Percentiles rank a stretch among this genome's conserved stretches.
Evolutionary conservation across 2,797 vertebrate genomes (phyloP).

Genomic region (Hydrolagus colliei): DNA sequence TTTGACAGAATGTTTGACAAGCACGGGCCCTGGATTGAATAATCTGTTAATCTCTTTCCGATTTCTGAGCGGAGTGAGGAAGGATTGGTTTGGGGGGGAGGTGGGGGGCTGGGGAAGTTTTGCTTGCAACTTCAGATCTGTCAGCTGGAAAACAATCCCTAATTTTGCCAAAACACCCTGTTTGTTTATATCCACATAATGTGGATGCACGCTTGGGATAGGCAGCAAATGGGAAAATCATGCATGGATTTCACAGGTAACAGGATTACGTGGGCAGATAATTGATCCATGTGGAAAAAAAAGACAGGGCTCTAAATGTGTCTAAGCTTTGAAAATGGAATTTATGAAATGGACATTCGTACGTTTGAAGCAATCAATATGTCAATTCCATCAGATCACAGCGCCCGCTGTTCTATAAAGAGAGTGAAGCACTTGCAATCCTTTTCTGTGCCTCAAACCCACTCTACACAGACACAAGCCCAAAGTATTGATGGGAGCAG

Average conservation of each 20-base stretch:
- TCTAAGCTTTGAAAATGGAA: constrained; percentile 89
- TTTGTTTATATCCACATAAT: constrained; percentile 95
- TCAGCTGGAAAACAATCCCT: constrained; percentile 68
- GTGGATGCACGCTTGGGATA: constrained; percentile 80
- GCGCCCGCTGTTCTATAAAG: constrained; percentile 96
- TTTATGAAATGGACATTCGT: constrained; percentile 99
- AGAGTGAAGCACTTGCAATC: constrained; percentile 32
- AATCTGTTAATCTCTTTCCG: constrained; percentile 24
- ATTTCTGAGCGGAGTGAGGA: background rate
- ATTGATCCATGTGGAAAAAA: constrained; percentile 98
- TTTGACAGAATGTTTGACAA: constrained; percentile 5
- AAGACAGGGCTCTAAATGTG: constrained; percentile 92
- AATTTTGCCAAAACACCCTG: constrained; percentile 76
- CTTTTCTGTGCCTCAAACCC: constrained; percentile 3
- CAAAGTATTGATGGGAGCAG: background rate
- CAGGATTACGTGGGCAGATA: constrained; percentile 99
- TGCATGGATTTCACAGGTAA: constrained; percentile 99
- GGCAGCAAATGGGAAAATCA: constrained; percentile 89
- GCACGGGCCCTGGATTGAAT: constrained; percentile 24
- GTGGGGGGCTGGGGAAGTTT: background rate
- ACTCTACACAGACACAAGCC: background rate
- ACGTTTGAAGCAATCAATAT: constrained; percentile 99
- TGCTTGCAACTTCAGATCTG: constrained; percentile 7
- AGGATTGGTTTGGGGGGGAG: background rate
- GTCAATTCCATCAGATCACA: constrained; percentile 99